Conservation (phyloP, 2,888 invertebrate species). For the Bugulina stolonifera region DNA sequence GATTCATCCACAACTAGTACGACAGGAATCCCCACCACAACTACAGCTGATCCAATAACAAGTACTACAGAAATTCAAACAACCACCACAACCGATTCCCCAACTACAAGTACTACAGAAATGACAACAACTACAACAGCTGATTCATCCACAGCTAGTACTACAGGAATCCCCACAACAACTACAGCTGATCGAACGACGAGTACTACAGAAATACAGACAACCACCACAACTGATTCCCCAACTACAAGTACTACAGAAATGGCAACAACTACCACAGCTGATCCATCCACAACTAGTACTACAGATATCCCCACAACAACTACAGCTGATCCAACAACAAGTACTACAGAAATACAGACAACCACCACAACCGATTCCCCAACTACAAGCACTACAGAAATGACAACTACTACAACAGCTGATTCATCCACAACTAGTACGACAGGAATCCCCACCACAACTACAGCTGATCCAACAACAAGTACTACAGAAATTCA, state of each 20-base stretch:
- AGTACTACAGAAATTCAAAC: background rate
- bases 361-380: background rate
- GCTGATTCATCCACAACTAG: constrained; percentile 5
- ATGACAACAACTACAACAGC: background rate
- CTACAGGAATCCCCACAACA: background rate
- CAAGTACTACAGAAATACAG: background rate
- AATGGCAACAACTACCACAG: background rate
- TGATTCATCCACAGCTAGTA: background rate
- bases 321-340: background rate
- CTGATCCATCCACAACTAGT: background rate
- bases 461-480: background rate
- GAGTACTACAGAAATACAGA: background rate
- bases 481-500: background rate
- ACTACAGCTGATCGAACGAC: background rate
- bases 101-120: background rate
- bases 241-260: background rate
- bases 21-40: background rate
- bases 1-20: background rate
- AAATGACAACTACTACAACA: constrained; percentile 6
- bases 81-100: background rate
- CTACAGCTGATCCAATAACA: background rate
- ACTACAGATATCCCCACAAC: background rate
- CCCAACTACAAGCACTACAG: background rate
- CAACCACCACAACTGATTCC: background rate
- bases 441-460: background rate